Evolutionary conservation across 2,797 vertebrate species (phyloP), one percentile per base, ranked within the genome.

Genomic region (Gorsachius magnificus): DNA sequence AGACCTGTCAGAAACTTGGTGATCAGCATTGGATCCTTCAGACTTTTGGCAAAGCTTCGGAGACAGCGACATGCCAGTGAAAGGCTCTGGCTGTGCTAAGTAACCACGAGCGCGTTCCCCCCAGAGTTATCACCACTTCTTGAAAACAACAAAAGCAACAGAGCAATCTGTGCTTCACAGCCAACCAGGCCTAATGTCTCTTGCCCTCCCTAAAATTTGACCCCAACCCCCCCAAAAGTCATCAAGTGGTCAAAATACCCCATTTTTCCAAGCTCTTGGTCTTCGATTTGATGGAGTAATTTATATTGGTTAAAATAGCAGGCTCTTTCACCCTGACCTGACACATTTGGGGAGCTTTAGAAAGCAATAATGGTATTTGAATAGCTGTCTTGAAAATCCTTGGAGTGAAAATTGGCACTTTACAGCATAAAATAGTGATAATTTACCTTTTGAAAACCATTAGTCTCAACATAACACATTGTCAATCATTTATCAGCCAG

Each of bases 1-100:
- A 93, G 51, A 35, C 72, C 69, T 96, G 95, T 95, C 96, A 97
- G 78, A 86, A 72, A 64, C 86, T 96, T 85, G 68, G 78, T 93
- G 84, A 92, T 86, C 6, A 1, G 60, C 63, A 38, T 0, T 77
- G 92, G 61, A 92, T 75, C 92, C 93, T 96, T 96, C 94, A 92
- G 88, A 77, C 76, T 95, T 94, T 79, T 96, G 94, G 84, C 96
- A 97, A 94, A 82, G 51, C 56, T 83, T 94, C 0, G 89, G 92
- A 86, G 76, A 90, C 13, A 6, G 43, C 0, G 1, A 61, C 43
- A 56, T 97, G 87, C 87, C 87, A 86, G 48, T 72, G 82, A 78
- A 94, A 79, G 68, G 31, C 63, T 82, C 84, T 86, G 79, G 20
- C 79, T 83, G 66, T 72, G 91, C 82, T 94, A 93, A 92, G 90